phyloP scores from a whole-genome alignment of 2,797 vertebrate genomes.

The Silurus lanzhouensis region DNA sequence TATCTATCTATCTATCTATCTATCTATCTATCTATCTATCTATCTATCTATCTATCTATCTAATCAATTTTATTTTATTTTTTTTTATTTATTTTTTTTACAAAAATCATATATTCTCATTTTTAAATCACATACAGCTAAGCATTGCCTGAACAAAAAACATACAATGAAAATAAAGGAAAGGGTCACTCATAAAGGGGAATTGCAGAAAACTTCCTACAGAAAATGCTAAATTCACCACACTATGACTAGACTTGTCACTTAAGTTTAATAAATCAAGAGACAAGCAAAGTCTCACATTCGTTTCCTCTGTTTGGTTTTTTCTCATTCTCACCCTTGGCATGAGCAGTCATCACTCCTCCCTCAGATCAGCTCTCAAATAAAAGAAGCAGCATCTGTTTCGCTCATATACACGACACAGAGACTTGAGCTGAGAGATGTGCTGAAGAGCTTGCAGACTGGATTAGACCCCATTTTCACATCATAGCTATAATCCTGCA shows the following conservation, averaged over 20 bases:
- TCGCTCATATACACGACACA: conserved; percentile 1
- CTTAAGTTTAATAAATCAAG: not conserved
- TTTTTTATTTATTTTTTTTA: no score
- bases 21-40: no score
- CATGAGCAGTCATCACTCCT: conserved; percentile 21
- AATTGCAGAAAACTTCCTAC: not conserved
- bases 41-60: no score
- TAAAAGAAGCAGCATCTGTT: conserved; percentile 25
- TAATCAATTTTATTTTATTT: no score
- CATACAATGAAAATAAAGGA: not conserved
- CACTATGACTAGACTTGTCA: not conserved
- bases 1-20: no score
- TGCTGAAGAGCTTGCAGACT: conserved; percentile 6
- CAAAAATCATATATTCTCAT: not conserved
- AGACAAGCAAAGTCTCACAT: not conserved
- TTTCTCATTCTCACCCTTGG: conserved; percentile 4
- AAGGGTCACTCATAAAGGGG: not conserved
- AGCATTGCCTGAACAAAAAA: not conserved
- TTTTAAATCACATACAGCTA: not conserved
- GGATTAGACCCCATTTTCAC: not conserved
- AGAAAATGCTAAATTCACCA: not conserved
- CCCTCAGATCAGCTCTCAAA: conserved; percentile 19
- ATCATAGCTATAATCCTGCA: not conserved
- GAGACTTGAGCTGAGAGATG: not conserved
- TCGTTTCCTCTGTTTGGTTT: not conserved